Evolutionary conservation across 2,888 invertebrate genomes (phyloP).

Genomic region (Muschampia plurimacula): DNA sequence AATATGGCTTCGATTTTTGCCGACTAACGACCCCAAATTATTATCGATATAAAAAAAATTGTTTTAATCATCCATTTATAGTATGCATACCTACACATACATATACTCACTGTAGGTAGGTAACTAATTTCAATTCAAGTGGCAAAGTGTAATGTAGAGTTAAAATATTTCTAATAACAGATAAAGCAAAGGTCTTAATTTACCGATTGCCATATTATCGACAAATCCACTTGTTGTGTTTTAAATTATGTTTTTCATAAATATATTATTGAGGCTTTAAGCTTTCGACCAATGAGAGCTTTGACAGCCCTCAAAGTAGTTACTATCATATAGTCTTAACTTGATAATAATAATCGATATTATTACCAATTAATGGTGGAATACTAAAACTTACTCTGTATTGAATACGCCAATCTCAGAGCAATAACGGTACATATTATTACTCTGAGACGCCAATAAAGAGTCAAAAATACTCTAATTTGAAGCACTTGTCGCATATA

Average conservation of each 20-base stretch:
- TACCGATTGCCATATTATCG: conserved; percentile 20
- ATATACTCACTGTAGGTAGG: too few relatives aligned
- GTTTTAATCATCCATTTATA: background rate
- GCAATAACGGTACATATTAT: too few relatives aligned
- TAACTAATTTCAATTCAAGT: too few relatives aligned
- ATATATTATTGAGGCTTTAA: conserved; percentile 25
- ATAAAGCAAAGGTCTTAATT: background rate
- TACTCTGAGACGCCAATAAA: too few relatives aligned
- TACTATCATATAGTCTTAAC: conserved; percentile 9
- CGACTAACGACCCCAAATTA: background rate
- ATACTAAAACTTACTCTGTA: background rate
- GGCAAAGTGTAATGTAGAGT: too few relatives aligned
- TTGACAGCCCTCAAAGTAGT: conserved; percentile 20
- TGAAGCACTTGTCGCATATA: too few relatives aligned
- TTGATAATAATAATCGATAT: background rate
- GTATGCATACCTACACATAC: too few relatives aligned
- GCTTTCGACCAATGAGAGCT: conserved; percentile 37
- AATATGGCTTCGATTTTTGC: conserved; percentile 1
- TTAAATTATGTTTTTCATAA: background rate
- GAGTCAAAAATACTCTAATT: too few relatives aligned
- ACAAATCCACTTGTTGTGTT: background rate
- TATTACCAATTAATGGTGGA: background rate
- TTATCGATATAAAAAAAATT: background rate
- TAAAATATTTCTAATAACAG: background rate
- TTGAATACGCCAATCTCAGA: background rate